These are phyloP conservation scores for Scatophagus argus DNA, from an alignment of 2,113 vertebrate species.

Conservation along the genomic window DNA sequence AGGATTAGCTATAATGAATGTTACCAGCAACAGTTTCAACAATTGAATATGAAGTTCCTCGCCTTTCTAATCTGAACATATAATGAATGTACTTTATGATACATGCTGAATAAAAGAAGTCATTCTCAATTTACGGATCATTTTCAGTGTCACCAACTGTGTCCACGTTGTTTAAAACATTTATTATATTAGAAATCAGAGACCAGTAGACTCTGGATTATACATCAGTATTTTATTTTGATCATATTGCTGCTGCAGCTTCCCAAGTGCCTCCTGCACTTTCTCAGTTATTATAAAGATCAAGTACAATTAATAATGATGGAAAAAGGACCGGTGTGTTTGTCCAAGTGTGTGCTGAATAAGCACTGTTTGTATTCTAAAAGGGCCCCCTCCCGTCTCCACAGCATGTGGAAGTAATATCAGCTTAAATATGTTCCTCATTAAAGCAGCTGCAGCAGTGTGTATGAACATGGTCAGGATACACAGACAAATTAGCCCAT, in stretches of 20 bases:
- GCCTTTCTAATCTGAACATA: background rate
- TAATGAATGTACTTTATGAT: too few relatives aligned
- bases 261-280: constrained; percentile 2
- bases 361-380: constrained; percentile 45
- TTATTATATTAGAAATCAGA: constrained; percentile 1
- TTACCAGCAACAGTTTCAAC: constrained; percentile 15
- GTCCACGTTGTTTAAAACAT: background rate
- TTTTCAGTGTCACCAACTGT: background rate
- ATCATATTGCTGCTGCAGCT: background rate
- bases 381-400: constrained; percentile 19
- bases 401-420: constrained; percentile 92
- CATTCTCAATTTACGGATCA: background rate
- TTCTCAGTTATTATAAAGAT: constrained; percentile 33
- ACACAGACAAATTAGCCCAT: constrained; percentile 93
- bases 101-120: background rate
- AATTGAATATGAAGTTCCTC: background rate
- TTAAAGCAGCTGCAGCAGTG: constrained; percentile 93
- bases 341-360: constrained; percentile 45
- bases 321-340: constrained; percentile 24
- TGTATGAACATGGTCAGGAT: constrained; percentile 93
- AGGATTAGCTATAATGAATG: background rate
- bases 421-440: constrained; percentile 92
- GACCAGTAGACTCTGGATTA: background rate
- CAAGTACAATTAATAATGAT: constrained; percentile 29
- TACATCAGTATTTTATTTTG: background rate